phyloP scores from a whole-genome alignment of 2,888 invertebrate species.

The Pristionchus arcanus region DNA sequence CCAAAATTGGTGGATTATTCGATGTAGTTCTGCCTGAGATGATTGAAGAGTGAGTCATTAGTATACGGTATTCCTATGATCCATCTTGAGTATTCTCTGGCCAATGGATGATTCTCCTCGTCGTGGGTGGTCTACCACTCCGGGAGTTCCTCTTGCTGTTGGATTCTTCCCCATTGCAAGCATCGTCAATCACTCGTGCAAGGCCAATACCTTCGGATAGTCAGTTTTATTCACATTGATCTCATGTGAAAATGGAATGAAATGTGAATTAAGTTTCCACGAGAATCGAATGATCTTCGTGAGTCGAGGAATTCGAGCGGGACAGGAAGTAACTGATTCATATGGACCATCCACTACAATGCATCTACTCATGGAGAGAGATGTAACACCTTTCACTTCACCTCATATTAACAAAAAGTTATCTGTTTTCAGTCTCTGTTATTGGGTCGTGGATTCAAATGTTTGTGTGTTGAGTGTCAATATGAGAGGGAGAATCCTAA shows the following conservation, averaged over 20 bases:
- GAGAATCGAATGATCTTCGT: conserved; percentile 56
- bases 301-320: conserved; percentile 46
- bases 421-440: background rate
- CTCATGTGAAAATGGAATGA: background rate
- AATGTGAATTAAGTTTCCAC: conserved; percentile 49
- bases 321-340: conserved; percentile 52
- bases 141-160: conserved; percentile 51
- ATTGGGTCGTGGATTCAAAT: conserved; percentile 36
- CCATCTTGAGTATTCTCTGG: conserved; percentile 37
- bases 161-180: conserved; percentile 55
- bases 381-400: background rate
- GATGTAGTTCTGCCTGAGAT: conserved; percentile 25
- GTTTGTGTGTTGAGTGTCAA: conserved; percentile 32
- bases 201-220: conserved; percentile 52
- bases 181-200: conserved; percentile 52
- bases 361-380: conserved; percentile 27
- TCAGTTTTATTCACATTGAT: background rate
- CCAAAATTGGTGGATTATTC: conserved; percentile 25
- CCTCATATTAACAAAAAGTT: background rate
- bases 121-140: conserved; percentile 50
- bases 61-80: background rate
- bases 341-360: conserved; percentile 50
- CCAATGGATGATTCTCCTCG: conserved; percentile 35
- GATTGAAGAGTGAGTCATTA: conserved; percentile 45
- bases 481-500: conserved; percentile 47